These are phyloP conservation scores for Neomicropteryx cornuta DNA, from an alignment of 1,140 invertebrate genomes.

Conservation along the genomic window DNA sequence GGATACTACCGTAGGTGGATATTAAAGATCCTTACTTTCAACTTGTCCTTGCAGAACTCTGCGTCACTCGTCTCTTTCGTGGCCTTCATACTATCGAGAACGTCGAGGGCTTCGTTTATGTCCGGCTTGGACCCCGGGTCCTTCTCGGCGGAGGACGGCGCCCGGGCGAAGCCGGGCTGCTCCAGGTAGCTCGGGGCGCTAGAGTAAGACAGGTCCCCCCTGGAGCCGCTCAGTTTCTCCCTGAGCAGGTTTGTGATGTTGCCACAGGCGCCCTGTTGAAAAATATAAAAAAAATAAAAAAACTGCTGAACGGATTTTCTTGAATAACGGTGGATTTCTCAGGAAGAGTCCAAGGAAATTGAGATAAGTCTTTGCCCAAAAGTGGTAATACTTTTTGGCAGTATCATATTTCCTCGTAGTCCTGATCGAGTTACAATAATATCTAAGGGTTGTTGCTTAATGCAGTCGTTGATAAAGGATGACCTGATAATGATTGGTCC, in stretches of 20 bases:
- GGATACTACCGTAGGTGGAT: too few species aligned
- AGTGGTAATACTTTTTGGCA: too few species aligned
- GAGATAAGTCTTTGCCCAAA: neutral
- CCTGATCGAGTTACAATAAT: too few species aligned
- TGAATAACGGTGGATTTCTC: too few species aligned
- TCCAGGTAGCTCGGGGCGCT: conserved; percentile 33
- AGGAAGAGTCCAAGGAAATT: neutral
- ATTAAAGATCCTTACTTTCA: conserved; percentile 34
- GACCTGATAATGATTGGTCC: too few species aligned
- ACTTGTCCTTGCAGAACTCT: conserved; percentile 20
- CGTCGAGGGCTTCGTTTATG: conserved; percentile 35
- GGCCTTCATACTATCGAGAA: conserved; percentile 32
- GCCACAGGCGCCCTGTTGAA: conserved; percentile 49
- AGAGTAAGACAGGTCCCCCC: conserved; percentile 35
- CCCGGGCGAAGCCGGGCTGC: conserved; percentile 27
- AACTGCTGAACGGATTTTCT: conserved; percentile 1
- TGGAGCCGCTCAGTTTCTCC: conserved; percentile 34
- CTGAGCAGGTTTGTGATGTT: conserved; percentile 51
- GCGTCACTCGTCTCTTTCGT: conserved; percentile 22
- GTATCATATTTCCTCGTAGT: too few species aligned
- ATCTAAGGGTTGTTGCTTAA: too few species aligned
- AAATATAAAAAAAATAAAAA: conserved; percentile 10
- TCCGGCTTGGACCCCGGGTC: conserved; percentile 21
- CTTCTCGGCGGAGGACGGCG: conserved; percentile 20
- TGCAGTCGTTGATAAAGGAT: too few species aligned